Base-by-base conservation (phyloP, 2,888 invertebrate genomes). In the Protonemura montana region DNA sequence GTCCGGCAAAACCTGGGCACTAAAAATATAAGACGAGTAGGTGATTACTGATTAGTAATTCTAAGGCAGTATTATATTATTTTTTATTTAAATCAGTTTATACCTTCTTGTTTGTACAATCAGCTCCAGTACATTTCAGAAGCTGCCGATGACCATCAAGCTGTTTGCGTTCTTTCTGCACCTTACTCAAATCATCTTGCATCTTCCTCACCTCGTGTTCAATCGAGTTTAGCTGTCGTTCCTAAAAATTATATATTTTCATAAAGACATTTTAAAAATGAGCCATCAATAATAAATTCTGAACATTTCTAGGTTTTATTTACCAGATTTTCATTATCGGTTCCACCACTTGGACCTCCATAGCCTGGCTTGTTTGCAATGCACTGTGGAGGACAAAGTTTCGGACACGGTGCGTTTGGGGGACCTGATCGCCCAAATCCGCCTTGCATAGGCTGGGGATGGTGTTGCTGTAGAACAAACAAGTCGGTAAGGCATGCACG, bases 161-260 rank as follows among this genome's bases (percentile, higher is more conserved):
- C 87, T 93, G 92, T 88, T 92, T 90, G 82, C 93, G 90, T 88
- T 93, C 93, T 41, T 91, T 91, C 89, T 93, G 93, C 0, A 93
- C 92, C 28, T 91, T 91, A 2, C 91, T 88, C 88, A 94, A 89
- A 89, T 94, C 93, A 84, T 90, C 90, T 88, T 93, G 92, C 90
- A 95, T 93, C 41, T 92, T 91, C 10, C 92, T 92, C 0, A 95
- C 93, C 89, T 95, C 94, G 2, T 90, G 89, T 89, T 95, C 95
- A 90, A 95, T 93, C 3, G 91, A 92, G 21, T 91, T 91, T 13
- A 95, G 89, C 89, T 94, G 94, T 86, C 93, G 93, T 89, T 94
- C 94, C 95, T 95, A 88, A 13, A 89, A 16, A 25, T 85, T 25
- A 25, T 27, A 84, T 35, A 84, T 80, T 80, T 13, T 80, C n/a